phyloP scores from a whole-genome alignment of 2,113 vertebrate genomes.

The Nycticebus coucang region DNA sequence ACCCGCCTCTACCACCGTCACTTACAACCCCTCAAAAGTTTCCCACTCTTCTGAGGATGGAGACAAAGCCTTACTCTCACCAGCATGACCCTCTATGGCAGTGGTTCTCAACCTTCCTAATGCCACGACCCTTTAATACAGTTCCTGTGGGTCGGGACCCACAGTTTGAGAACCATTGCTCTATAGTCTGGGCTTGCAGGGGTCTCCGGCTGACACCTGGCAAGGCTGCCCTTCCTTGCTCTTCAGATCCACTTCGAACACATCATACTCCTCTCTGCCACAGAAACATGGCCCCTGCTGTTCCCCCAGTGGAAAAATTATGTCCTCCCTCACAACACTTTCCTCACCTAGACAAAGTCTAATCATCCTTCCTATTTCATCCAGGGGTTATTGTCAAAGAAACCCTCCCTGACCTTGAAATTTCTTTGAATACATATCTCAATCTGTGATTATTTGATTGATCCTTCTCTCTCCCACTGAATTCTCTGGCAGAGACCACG shows the following conservation, averaged over 20 bases:
- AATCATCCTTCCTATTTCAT: background rate
- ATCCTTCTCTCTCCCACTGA: background rate
- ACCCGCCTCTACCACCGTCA: background rate
- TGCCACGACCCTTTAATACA: no score
- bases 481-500: background rate
- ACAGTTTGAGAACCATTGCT: no score
- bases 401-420: background rate
- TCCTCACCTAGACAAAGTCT: background rate
- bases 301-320: background rate
- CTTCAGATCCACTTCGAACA: background rate
- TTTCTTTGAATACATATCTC: background rate
- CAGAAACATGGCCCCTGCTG: background rate
- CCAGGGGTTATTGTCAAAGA: background rate
- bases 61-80: background rate
- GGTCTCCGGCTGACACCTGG: background rate
- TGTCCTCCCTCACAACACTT: background rate
- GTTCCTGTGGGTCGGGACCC: no score
- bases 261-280: background rate
- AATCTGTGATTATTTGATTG: background rate
- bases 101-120: no score
- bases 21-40: background rate
- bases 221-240: background rate
- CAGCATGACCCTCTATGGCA: background rate
- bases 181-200: no score
- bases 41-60: background rate